Base-by-base conservation (phyloP, 1,140 invertebrate species). In the Danaus melanippus region DNA sequence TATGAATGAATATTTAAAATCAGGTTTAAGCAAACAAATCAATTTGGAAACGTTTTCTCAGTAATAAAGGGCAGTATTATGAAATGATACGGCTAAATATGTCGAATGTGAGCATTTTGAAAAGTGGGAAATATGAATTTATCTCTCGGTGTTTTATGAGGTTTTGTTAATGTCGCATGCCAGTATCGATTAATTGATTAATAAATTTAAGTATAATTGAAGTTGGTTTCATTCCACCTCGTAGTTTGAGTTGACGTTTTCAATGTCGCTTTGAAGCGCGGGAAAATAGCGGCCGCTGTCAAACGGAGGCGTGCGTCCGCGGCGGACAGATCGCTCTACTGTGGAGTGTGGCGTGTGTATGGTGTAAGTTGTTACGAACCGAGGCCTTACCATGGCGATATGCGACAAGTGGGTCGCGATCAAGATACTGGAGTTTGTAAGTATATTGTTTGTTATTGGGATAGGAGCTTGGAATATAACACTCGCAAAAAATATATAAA, bases 361-460 rank as follows among this genome's bases (percentile, higher is more conserved):
- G 54, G 42, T 55, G 55, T 47, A 46, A 42, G 58, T 53, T 56
- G 40, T 60, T 53, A 51, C 44, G 50, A 42, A 50, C 39, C 39
- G 9, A 8, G 39, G 10, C 21, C n/a, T 50, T 39, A 66, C 60
- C 50, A 88, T 88, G 85, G 83, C 79, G 58, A 66, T 86, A 10
- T 88, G 84, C 66, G 86, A 88, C 73, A 88, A 87, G 76, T 88
- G 86, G 86, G 87, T 88, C 74, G 84, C 79, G 57, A 77, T 88
- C 53, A 88, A 88, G 80, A 79, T 87, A 67, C 73, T 86, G 12
- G 84, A 88, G 76, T 85, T 88, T 57, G 87, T 88, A 66, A 82
- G 87, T 87, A 73, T 57, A 46, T 49, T 58, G 10, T 12, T 15
- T 10, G 11, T 46, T 12, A n/a, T 15, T 10, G 11, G n/a, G 21